Evolutionary conservation across 2,888 invertebrate genomes (phyloP).

Genomic region (Amphipoea oculea): DNA sequence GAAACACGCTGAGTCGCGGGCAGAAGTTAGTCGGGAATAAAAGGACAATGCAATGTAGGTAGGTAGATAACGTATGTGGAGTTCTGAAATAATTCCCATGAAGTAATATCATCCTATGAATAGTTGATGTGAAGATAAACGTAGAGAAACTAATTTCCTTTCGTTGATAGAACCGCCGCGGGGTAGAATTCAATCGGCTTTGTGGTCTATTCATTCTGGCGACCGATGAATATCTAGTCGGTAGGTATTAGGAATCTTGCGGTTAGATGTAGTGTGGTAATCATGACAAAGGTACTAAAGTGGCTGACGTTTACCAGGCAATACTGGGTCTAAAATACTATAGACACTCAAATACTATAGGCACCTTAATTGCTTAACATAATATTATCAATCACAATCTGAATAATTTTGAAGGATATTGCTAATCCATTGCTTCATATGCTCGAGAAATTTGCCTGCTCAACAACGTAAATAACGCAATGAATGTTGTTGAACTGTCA

Average conservation of each 20-base stretch:
- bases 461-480: too few species aligned
- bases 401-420: too few species aligned
- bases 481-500: too few species aligned
- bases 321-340: background rate
- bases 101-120: background rate
- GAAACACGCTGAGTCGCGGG: too few species aligned
- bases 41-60: background rate
- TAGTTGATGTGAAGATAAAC: conserved; percentile 4
- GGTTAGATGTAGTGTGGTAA: background rate
- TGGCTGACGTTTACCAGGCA: too few species aligned
- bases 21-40: background rate
- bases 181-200: background rate
- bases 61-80: too few species aligned
- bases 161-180: background rate
- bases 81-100: background rate
- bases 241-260: background rate
- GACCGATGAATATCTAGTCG: background rate
- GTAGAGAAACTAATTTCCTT: conserved; percentile 27
- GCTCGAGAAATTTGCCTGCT: too few species aligned
- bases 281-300: background rate
- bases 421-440: too few species aligned
- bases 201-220: background rate
- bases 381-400: too few species aligned
- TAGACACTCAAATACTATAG: too few species aligned
- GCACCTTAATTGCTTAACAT: too few species aligned